Percentiles rank a stretch among this genome's conserved stretches.
Evolutionary conservation across 2,797 vertebrate genomes (phyloP).

Genomic region (Orestias chungarensis): DNA sequence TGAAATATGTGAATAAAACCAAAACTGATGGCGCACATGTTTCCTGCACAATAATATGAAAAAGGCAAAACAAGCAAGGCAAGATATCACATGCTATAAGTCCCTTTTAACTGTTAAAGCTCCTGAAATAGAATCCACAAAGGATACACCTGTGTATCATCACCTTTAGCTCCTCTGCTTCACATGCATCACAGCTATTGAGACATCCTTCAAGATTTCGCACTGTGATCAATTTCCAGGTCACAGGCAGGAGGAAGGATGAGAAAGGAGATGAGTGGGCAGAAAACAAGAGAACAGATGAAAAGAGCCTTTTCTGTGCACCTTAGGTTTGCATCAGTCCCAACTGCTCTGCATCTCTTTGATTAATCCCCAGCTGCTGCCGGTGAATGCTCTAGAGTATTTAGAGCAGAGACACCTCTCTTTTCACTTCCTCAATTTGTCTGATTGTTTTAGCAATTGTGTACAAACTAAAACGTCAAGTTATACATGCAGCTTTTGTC

Average conservation of each 20-base stretch:
- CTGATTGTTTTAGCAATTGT: background rate
- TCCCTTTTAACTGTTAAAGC: background rate
- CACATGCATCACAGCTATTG: conserved; percentile 6
- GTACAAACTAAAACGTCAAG: background rate
- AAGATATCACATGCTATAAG: no score
- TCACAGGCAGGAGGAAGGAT: conserved; percentile 13
- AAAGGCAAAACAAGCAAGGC: background rate
- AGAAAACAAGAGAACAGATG: conserved; percentile 11
- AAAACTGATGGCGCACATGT: background rate
- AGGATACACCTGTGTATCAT: conserved; percentile 4
- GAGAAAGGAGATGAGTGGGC: conserved; percentile 9
- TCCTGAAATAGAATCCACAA: background rate
- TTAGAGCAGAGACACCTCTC: conserved; percentile 23
- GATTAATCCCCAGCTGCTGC: conserved; percentile 37
- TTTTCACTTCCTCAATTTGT: conserved; percentile 17
- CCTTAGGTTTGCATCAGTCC: conserved; percentile 5
- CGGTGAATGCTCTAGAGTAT: conserved; percentile 19
- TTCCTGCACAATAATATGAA: background rate
- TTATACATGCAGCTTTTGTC: background rate
- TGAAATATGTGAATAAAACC: background rate
- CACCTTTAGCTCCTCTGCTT: conserved; percentile 7
- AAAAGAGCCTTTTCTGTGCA: conserved; percentile 9
- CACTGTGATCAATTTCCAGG: conserved; percentile 14
- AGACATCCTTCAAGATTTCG: conserved; percentile 12
- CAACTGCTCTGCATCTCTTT: conserved; percentile 29